Evolutionary conservation across 2,797 vertebrate genomes (phyloP), one percentile per base, ranked within the genome.

Genomic region (Anomalospiza imberbis): DNA sequence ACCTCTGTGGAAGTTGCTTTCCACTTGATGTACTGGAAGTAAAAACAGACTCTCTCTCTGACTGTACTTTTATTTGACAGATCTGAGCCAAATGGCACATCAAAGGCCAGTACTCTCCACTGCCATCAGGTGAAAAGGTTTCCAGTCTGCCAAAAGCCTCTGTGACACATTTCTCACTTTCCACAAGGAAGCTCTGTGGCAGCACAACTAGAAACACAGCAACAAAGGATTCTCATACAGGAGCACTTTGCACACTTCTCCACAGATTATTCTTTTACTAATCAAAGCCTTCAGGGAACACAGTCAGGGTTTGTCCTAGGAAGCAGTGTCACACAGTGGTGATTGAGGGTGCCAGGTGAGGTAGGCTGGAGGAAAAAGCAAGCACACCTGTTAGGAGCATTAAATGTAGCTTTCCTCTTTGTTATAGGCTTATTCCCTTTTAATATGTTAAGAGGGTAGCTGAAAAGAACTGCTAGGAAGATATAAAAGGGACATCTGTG

Each of bases 1-100:
- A 95, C 58, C 60, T 81, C 29, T 75, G 47, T 66, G 55, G 48
- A 91, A 74, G 73, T 32, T 78, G 58, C 63, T 40, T 94, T 85
- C 78, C 44, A 75, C 85, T 77, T 92, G 63, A 82, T 91, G 38
- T 70, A 80, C 82, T 13, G 44, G 77, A 54, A 80, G 42, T 32
- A 48, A 42, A 44, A 44, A 63, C 2, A 44, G 68, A 58, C 38
- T 55, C 7, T 34, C 61, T 70, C 55, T 83, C 92, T 80, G 80
- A 75, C 61, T 61, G 44, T 51, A 76, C 42, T 85, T 93, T 91
- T 60, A 73, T 92, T 96, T 95, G 89, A 93, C 36, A 28, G 45
- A 50, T 75, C 82, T 66, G 93, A 94, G 84, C 76, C 93, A 90
- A 93, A 91, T 26, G 28, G 29, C 44, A 45, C 81, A 93, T 83